Evolutionary conservation across 2,888 invertebrate species (phyloP), one percentile per base, ranked within the genome.

Genomic region (Camptogramma bilineatum): DNA sequence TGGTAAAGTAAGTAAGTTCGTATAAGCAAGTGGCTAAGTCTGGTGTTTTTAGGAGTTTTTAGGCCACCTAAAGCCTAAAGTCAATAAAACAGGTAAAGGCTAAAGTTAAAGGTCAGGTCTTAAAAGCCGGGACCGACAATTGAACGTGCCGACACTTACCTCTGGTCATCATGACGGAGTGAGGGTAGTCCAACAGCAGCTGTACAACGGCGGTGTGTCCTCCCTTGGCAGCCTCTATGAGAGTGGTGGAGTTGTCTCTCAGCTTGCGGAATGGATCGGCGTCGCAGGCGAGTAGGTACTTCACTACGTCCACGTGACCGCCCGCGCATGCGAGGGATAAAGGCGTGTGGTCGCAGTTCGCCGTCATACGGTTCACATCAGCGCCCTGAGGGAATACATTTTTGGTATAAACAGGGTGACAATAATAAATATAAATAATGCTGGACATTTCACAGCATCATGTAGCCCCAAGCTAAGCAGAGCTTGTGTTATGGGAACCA

Each of bases 161-260:
- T 46, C 58, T 18, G 16, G 94, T 95, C 93, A 97, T 94, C 94
- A 96, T 95, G 86, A 96, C 95, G 81, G 96, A 95, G 91, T 97
- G 97, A 31, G 98, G 98, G 92, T 97, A 99, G 90, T 99, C 99
- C 73, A 99, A 95, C 73, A 99, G 93, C 77, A 99, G 94, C 89
- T 98, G 98, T 66, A 99, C 99, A 64, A 99, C 98, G 73, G 96
- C 96, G 19, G 98, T 98, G 90, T 99, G 99, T 0, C 99, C 99
- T 54, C 99, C 99, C 91, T 99, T 99, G 52, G 99, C 97, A 55
- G 99, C 99, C 91, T 99, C 99, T 78, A 99, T 99, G 75, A 99
- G 94, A 96, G 99, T 99, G 59, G 99, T 99, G 67, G 98, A 98
- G 88, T 99, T 99, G 92, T 99, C 99, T 94, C 99, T 99, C 55